Conservation (phyloP, 1,140 invertebrate species). For the Solenopsis invicta region DNA sequence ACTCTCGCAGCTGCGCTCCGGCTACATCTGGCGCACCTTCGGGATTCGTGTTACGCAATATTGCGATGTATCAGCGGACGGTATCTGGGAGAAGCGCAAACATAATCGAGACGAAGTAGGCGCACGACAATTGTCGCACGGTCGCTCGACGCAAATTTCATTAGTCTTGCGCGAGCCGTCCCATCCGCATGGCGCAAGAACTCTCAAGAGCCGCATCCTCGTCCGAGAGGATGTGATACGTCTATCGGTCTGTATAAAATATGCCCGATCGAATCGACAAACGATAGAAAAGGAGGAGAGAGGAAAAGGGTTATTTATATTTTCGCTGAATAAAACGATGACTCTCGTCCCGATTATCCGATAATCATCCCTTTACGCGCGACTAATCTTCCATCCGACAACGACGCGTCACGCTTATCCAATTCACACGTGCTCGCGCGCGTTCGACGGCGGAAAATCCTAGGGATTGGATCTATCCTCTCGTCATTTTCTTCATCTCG, state of each 20-base stretch:
- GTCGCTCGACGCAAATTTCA: conserved; percentile 52
- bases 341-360: conserved; percentile 47
- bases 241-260: conserved; percentile 23
- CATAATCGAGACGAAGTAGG: conserved; percentile 37
- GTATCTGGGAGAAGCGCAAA: background rate
- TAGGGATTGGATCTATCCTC: conserved; percentile 26
- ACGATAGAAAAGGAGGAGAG: background rate
- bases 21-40: conserved; percentile 62
- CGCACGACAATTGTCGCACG: conserved; percentile 1
- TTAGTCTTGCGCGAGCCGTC: conserved; percentile 30
- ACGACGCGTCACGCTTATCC: conserved; percentile 40
- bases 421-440: conserved; percentile 3
- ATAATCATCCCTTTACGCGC: conserved; percentile 55
- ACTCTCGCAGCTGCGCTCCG: conserved; percentile 62
- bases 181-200: conserved; percentile 65
- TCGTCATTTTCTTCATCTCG: conserved; percentile 41
- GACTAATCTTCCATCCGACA: conserved; percentile 56
- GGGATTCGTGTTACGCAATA: conserved; percentile 65
- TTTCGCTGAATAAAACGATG: conserved; percentile 57
- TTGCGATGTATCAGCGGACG: background rate
- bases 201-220: background rate
- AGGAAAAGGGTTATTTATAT: conserved; percentile 64
- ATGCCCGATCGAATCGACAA: conserved; percentile 48
- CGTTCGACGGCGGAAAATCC: conserved; percentile 49
- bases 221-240: conserved; percentile 18